Percentiles rank a stretch among this genome's conserved stretches.
These are phyloP conservation scores for Ashinkailepas kermadecensis DNA, from an alignment of 2,888 invertebrate genomes.

Conservation along the genomic window DNA sequence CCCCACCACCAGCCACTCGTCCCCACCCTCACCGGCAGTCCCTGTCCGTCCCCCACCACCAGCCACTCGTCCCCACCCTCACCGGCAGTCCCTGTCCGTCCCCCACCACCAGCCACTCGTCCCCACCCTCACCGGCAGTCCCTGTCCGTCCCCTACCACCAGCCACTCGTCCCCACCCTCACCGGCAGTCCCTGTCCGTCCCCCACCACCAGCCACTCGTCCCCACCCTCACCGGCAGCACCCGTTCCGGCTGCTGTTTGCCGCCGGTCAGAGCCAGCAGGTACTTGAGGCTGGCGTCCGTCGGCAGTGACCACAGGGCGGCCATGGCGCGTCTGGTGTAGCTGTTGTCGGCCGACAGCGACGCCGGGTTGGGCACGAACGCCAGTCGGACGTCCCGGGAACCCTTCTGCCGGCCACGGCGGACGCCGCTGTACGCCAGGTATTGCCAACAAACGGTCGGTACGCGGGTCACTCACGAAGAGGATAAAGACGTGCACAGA, in stretches of 20 bases:
- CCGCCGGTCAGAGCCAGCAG: background rate
- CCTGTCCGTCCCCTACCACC: too few species aligned
- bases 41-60: too few species aligned
- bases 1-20: too few species aligned
- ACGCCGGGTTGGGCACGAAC: conserved; percentile 12
- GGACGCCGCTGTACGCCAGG: conserved; percentile 26
- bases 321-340: background rate
- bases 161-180: too few species aligned
- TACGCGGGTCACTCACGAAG: too few species aligned
- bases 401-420: conserved; percentile 26
- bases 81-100: too few species aligned
- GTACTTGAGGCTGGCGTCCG: background rate
- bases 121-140: too few species aligned
- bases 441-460: conserved; percentile 31
- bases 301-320: background rate
- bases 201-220: background rate
- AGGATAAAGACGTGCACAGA: too few species aligned
- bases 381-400: conserved; percentile 32
- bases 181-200: too few species aligned
- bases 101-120: too few species aligned
- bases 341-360: background rate
- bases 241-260: background rate
- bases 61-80: too few species aligned
- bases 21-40: too few species aligned
- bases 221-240: background rate